Conservation (phyloP, 2,888 invertebrate species). For the Poecilus cupreus region DNA sequence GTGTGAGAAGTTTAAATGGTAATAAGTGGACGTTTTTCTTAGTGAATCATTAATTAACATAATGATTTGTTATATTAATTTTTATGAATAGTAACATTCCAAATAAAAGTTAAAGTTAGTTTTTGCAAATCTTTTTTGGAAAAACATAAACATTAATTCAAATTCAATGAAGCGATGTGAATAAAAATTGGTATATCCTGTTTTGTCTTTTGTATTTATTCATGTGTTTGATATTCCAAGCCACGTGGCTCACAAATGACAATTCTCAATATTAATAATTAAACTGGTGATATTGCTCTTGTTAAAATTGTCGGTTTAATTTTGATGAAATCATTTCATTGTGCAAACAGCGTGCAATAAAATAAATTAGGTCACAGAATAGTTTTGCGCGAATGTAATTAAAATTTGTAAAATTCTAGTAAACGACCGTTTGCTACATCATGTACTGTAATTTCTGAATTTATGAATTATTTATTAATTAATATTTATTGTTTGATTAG, state of each 20-base stretch:
- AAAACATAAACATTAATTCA: constrained; percentile 8
- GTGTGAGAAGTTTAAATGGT: neutral
- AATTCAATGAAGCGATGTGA: constrained; percentile 20
- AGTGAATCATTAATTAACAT: too few relatives aligned
- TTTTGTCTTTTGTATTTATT: neutral
- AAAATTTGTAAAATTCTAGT: constrained; percentile 22
- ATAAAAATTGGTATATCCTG: neutral
- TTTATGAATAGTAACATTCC: neutral
- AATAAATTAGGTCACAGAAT: constrained; percentile 27
- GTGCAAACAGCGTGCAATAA: constrained; percentile 24
- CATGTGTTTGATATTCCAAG: neutral
- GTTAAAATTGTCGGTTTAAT: constrained; percentile 17
- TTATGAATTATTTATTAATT: constrained; percentile 6
- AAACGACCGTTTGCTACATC: neutral
- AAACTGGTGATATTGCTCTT: constrained; percentile 11
- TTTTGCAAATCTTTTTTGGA: neutral
- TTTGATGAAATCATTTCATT: constrained; percentile 4
- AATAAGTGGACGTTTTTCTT: too few relatives aligned
- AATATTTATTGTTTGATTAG: neutral
- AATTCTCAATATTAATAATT: neutral
- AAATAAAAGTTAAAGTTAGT: too few relatives aligned
- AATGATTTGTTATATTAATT: neutral
- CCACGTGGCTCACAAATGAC: neutral
- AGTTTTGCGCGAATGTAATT: constrained; percentile 19
- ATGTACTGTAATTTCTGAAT: constrained; percentile 4